Evolutionary conservation across 2,888 invertebrate species (phyloP), one percentile per base, ranked within the genome.

Genomic region (Acanthosepion pharaonis): DNA sequence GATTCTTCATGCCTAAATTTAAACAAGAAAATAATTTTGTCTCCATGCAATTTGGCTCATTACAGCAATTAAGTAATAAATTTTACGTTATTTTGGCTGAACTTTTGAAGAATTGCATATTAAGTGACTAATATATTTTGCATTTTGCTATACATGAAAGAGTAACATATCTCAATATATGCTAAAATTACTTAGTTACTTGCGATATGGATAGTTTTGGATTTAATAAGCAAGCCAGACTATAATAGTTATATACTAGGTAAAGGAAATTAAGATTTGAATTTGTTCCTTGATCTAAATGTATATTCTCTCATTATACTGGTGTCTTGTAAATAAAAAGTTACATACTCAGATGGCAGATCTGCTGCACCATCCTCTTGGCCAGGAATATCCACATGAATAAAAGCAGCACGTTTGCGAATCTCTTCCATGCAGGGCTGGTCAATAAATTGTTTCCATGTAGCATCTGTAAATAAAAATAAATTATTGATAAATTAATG

Each of bases 381-480:
- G 0, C 99, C 97, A 9, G 97, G 97, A 33, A 97, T 95, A 97
- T 99, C 99, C 92, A 99, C 98, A 97, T 99, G 99, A 96, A 99
- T 98, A 98, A 99, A 99, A 96, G 99, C 98, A 94, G 98, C 98
- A 59, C 99, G 98, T 96, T 98, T 98, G 97, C 98, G 98, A 96
- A 99, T 98, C 97, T 98, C 98, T 94, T 98, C 97, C 99, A 99
- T 99, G 95, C 98, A 98, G 28, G 98, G 98, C 97, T 98, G 98
- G 97, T 98, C 98, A 96, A 98, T 98, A 97, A 98, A 99, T 97
- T 98, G 98, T 97, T 98, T 98, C 98, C 99, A 98, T 94, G 98
- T 98, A 95, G 98, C 98, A 97, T 99, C 99, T 99, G 97, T 18
- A 93, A 93, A 51, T 49, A 49, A 51, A 92, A 51, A 51, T 55